Conservation (phyloP, 2,113 vertebrate genomes). For the Ceyx margarethae region DNA sequence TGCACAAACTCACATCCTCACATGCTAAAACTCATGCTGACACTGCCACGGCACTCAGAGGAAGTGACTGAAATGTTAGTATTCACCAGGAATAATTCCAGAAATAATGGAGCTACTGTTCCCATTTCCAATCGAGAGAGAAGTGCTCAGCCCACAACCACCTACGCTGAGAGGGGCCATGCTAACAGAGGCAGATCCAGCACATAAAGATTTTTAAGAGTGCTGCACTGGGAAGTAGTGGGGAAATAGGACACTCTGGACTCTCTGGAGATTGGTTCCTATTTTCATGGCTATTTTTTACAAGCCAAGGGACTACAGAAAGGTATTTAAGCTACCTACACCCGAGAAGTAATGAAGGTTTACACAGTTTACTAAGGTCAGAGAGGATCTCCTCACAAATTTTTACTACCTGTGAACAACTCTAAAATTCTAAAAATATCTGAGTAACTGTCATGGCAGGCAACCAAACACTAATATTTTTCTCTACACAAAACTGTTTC, state of each 20-base stretch:
- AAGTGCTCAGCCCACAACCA: background rate
- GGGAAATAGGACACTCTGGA: background rate
- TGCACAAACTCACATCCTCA: background rate
- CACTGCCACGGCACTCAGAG: background rate
- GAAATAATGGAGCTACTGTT: slow-evolving; percentile 49
- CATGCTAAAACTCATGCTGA: background rate
- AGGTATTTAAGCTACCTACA: slow-evolving; percentile 1
- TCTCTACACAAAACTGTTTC: background rate
- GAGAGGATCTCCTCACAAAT: background rate
- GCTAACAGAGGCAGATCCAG: background rate
- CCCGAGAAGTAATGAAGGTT: background rate
- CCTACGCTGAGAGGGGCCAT: background rate
- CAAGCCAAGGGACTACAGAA: background rate
- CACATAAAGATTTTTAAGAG: background rate
- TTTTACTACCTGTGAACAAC: background rate
- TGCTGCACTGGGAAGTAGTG: background rate
- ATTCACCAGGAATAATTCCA: slow-evolving; percentile 16
- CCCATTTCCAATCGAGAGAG: background rate
- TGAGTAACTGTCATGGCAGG: background rate
- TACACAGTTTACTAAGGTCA: accelerated
- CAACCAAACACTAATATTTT: background rate
- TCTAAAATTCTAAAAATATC: background rate
- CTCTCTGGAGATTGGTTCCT: background rate
- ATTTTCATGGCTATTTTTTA: background rate
- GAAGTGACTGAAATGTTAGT: slow-evolving; percentile 30